These are phyloP conservation scores for Lampropteryx suffumata DNA, from an alignment of 2,888 invertebrate genomes.

Conservation along the genomic window DNA sequence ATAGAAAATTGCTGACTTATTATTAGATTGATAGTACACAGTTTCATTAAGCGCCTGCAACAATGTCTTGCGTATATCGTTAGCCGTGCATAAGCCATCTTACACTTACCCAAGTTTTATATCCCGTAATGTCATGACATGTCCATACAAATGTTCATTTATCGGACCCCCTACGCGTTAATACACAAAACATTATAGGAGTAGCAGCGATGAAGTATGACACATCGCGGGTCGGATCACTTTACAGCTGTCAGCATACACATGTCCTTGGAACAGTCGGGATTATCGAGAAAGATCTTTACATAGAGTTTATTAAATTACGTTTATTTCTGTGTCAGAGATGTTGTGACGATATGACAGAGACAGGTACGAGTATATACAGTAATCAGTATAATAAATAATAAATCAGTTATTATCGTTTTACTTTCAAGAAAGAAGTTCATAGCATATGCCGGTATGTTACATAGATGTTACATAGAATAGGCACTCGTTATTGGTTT, in stretches of 20 bases:
- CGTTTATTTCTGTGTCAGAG: slow-evolving; percentile 5
- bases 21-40: too few relatives aligned
- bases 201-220: background rate
- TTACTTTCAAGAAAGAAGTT: slow-evolving; percentile 14
- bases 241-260: slow-evolving; percentile 7
- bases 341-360: slow-evolving; percentile 10
- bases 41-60: too few relatives aligned
- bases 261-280: background rate
- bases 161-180: slow-evolving; percentile 10
- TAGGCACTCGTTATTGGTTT: too few relatives aligned
- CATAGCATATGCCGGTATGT: background rate
- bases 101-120: background rate
- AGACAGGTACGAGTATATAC: slow-evolving; percentile 19
- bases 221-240: slow-evolving; percentile 6
- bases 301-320: slow-evolving; percentile 6
- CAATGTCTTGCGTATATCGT: too few relatives aligned
- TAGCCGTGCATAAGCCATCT: too few relatives aligned
- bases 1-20: too few relatives aligned
- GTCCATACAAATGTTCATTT: slow-evolving; percentile 1
- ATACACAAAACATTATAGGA: background rate
- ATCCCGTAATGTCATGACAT: background rate
- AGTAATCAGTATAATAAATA: too few relatives aligned
- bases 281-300: background rate
- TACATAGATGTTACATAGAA: too few relatives aligned
- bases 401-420: slow-evolving; percentile 19